Conservation (phyloP, 2,797 vertebrate genomes). For the Hapalemur alaotrensis region DNA sequence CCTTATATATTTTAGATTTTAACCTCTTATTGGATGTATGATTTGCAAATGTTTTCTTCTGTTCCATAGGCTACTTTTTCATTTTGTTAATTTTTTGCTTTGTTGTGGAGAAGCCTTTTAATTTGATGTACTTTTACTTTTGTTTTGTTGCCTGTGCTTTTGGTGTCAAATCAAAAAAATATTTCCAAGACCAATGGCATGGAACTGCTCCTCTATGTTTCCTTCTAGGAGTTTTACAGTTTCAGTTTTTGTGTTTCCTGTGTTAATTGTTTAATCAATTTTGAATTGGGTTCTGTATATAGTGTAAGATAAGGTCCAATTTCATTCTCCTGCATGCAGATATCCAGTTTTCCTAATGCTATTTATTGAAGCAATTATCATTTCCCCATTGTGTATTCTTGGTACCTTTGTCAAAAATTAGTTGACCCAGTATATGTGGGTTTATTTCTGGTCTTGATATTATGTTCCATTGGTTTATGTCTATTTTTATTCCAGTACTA, state of each 20-base stretch:
- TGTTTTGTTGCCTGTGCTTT: neutral
- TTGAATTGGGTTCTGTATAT: neutral
- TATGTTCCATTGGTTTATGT: neutral
- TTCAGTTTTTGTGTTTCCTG: neutral
- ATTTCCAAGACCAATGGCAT: neutral
- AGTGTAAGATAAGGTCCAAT: neutral
- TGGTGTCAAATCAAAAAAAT: neutral
- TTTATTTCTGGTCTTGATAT: neutral
- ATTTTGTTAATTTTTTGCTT: neutral
- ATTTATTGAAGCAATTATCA: neutral
- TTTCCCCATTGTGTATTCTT: too few species aligned
- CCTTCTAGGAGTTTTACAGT: neutral
- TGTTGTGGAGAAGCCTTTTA: neutral
- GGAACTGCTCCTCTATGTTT: neutral
- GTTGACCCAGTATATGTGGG: neutral
- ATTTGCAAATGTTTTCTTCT: neutral
- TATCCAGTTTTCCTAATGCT: neutral
- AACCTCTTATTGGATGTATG: neutral
- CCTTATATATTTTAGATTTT: neutral
- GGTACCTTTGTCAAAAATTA: neutral
- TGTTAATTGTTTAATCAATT: neutral
- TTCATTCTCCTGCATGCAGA: neutral
- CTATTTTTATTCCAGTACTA: neutral
- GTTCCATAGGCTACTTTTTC: neutral
- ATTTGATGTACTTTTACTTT: neutral